Percentiles rank a stretch among this genome's conserved stretches.
These are phyloP conservation scores for Drosophila limbata DNA, from an alignment of 2,888 invertebrate genomes.

Conservation along the genomic window DNA sequence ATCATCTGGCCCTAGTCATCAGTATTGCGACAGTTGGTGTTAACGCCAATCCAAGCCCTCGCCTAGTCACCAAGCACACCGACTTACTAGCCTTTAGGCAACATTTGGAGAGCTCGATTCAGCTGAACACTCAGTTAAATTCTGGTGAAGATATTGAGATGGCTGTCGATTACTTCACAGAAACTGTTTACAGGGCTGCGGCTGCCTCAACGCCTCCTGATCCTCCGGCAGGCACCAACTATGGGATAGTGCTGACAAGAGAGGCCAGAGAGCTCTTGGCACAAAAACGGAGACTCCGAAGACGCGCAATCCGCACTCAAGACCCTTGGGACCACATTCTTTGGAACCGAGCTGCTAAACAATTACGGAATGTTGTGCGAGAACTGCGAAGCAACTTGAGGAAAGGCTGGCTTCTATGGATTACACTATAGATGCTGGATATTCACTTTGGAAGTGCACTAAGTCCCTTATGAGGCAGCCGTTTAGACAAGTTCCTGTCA, in stretches of 20 bases:
- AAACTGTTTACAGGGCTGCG: neutral
- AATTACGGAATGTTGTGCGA: too few relatives aligned
- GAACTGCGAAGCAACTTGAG: too few relatives aligned
- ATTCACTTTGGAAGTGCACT: too few relatives aligned
- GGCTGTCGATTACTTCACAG: constrained; percentile 7
- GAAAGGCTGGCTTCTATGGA: too few relatives aligned
- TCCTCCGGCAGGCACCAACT: neutral
- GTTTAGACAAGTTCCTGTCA: too few relatives aligned
- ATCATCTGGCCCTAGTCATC: constrained; percentile 2
- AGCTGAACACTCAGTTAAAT: constrained; percentile 14
- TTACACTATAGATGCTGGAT: too few relatives aligned
- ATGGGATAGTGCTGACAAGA: neutral
- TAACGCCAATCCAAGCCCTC: neutral
- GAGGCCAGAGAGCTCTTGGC: neutral
- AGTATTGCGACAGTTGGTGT: neutral
- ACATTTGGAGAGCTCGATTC: constrained; percentile 5
- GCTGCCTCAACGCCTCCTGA: neutral
- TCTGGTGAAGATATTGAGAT: constrained; percentile 1
- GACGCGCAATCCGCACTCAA: constrained; percentile 1
- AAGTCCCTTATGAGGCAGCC: too few relatives aligned
- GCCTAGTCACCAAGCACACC: constrained; percentile 8
- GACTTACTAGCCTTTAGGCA: constrained; percentile 10
- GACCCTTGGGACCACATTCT: neutral
- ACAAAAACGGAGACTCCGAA: constrained; percentile 1
- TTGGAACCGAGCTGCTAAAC: neutral